These are phyloP conservation scores for Dendrophyllia cribrosa DNA, from an alignment of 64 coral and sea anemone species.

Conservation along the genomic window DNA sequence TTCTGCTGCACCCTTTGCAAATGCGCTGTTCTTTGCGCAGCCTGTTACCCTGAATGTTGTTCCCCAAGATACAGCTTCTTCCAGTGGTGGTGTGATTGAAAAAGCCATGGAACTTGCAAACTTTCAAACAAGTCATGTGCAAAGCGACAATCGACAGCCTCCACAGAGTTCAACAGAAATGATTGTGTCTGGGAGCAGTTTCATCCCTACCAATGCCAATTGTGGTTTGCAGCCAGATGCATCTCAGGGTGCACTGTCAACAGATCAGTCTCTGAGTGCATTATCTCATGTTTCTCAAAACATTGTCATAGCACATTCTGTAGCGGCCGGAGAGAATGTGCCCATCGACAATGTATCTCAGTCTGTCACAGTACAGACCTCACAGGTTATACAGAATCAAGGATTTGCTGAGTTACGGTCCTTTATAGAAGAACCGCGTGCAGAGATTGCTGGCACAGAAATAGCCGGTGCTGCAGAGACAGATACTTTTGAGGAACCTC, in stretches of 20 bases:
- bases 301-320: constrained; percentile 19
- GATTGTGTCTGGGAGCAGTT: background rate
- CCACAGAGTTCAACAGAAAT: constrained; percentile 6
- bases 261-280: background rate
- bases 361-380: constrained; percentile 38
- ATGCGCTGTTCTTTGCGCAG: constrained; percentile 64
- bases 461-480: background rate
- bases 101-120: constrained; percentile 86
- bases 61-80: constrained; percentile 24
- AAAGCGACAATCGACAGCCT: constrained; percentile 3
- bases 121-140: constrained; percentile 5
- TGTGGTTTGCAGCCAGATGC: background rate
- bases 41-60: constrained; percentile 59
- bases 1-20: constrained; percentile 24
- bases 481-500: background rate
- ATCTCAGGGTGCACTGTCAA: background rate
- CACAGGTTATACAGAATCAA: constrained; percentile 30
- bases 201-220: background rate
- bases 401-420: background rate
- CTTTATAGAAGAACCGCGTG: background rate
- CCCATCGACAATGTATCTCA: constrained; percentile 47
- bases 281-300: constrained; percentile 5
- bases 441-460: background rate
- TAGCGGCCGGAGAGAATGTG: constrained; percentile 31
- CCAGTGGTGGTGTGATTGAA: constrained; percentile 63